A percentile compares a stretch with the other conserved stretches of the same genome.
Evolutionary conservation across 2,113 vertebrate genomes (phyloP).

Genomic region (Zosterops pallidus): DNA sequence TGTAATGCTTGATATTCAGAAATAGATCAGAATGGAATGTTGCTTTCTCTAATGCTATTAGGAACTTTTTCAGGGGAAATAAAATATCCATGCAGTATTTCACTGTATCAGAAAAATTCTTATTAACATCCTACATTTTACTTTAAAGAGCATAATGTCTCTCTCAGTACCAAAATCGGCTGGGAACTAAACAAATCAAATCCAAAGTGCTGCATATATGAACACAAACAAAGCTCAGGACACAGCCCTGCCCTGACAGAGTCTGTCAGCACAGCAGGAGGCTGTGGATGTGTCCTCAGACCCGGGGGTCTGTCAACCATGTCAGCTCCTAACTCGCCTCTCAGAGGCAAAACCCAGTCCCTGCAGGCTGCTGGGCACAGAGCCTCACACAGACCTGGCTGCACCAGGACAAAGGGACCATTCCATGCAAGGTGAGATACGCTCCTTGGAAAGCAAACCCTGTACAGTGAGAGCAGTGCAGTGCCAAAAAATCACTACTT

Average conservation of each 20-base stretch:
- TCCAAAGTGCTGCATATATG: background rate
- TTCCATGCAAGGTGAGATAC: background rate
- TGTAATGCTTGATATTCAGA: background rate
- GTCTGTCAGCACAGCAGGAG: background rate
- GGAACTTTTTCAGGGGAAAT: background rate
- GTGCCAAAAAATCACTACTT: background rate
- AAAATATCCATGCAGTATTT: background rate
- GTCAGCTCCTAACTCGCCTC: background rate
- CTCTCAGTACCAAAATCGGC: background rate
- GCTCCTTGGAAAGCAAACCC: background rate
- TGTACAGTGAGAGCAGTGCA: background rate
- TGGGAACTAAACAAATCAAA: background rate
- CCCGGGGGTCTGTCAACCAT: fast-evolving
- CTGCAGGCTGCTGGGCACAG: background rate
- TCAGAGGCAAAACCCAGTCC: background rate
- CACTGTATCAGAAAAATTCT: background rate
- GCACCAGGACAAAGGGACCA: background rate
- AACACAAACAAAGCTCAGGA: background rate
- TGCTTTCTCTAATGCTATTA: background rate
- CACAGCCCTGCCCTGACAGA: background rate
- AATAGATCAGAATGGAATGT: background rate
- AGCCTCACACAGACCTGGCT: background rate
- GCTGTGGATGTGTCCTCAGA: background rate
- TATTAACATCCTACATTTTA: background rate
- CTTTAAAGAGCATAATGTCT: background rate